Base-by-base conservation (phyloP, 2,113 vertebrate genomes). In the Neolamprologus devosi region DNA sequence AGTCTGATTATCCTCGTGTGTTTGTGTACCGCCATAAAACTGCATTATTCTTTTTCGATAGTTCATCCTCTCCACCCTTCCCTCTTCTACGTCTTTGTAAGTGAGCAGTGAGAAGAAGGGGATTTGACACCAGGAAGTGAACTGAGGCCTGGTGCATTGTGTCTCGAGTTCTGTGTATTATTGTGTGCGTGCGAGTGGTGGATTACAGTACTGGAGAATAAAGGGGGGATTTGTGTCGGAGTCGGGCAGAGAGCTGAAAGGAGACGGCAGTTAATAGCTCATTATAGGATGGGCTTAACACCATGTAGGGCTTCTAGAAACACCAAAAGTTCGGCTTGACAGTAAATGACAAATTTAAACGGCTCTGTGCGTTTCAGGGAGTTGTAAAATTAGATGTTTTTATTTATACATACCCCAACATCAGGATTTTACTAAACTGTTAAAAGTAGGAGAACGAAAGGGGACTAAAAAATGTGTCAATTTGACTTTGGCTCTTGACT, bases 191-290 rank as follows among this genome's bases (percentile, higher is more conserved):
- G 87, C 57, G 81, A 54, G 86, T 73, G 85, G 42, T 87, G 86
- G 88, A 91, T 92, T 89, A 94, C 81, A 90, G 90, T 91, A 81
- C n/a, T 63, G 82, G 47, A 81, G 79, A 89, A 92, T 87, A 91
- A 92, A 93, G 82, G 84, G 9, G 79, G 88, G 92, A 94, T 92
- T 93, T 94, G 88, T 91, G 91, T 87, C 68, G 5, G 80, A 90
- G 86, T 89, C 79, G 13, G 81, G 37, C 88, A 78, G 80, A 54
- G 83, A 92, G 84, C 84, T 87, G 86, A 89, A 92, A 86, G 81
- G 81, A 91, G 83, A 87, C 85, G 5, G 60, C 87, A 73, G 85
- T 90, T 92, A 92, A 93, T 89, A 89, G 73, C 89, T 93, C 89
- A 91, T 93, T 93, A 93, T 78, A 81, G 37, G 79, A 79, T 17